Conservation (phyloP, 2,797 vertebrate genomes). For the Poecilia velifera region DNA sequence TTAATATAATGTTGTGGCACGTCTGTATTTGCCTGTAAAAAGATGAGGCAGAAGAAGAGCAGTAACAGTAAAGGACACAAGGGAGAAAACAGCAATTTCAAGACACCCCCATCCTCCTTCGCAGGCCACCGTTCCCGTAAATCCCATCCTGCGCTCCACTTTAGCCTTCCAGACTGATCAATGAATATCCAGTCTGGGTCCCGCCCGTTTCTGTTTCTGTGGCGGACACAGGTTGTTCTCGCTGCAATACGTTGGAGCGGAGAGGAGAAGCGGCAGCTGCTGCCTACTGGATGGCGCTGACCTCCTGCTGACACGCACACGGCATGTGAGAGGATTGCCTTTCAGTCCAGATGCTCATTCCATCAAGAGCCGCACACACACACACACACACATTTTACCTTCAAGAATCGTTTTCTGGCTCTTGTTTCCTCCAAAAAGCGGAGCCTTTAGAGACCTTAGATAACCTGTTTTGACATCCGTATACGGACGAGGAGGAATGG, state of each 20-base stretch:
- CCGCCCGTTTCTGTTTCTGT: slow-evolving; percentile 36
- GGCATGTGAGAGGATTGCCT: slow-evolving; percentile 38
- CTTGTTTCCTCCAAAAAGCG: background rate
- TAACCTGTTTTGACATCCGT: background rate
- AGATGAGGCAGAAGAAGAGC: background rate
- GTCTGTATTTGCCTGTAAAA: background rate
- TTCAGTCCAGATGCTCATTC: slow-evolving; percentile 65
- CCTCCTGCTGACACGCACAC: slow-evolving; percentile 49
- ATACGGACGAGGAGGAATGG: background rate
- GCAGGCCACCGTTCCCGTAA: slow-evolving; percentile 38
- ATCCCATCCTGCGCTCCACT: slow-evolving; percentile 1
- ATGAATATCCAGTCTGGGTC: slow-evolving; percentile 60
- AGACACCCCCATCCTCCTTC: slow-evolving; percentile 6
- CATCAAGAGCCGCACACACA: slow-evolving; percentile 23
- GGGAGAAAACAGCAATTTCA: slow-evolving; percentile 16
- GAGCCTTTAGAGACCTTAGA: background rate
- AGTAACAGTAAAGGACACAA: slow-evolving; percentile 4
- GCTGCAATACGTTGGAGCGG: slow-evolving; percentile 48
- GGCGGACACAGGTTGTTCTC: slow-evolving; percentile 27
- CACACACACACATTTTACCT: background rate
- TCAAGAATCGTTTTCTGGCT: background rate
- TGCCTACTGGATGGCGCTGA: slow-evolving; percentile 60
- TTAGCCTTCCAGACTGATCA: slow-evolving; percentile 68
- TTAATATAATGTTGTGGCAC: background rate
- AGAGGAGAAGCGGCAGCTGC: slow-evolving; percentile 64